Conservation (phyloP, 2,113 vertebrate species). For the Antechinus stuartii region DNA sequence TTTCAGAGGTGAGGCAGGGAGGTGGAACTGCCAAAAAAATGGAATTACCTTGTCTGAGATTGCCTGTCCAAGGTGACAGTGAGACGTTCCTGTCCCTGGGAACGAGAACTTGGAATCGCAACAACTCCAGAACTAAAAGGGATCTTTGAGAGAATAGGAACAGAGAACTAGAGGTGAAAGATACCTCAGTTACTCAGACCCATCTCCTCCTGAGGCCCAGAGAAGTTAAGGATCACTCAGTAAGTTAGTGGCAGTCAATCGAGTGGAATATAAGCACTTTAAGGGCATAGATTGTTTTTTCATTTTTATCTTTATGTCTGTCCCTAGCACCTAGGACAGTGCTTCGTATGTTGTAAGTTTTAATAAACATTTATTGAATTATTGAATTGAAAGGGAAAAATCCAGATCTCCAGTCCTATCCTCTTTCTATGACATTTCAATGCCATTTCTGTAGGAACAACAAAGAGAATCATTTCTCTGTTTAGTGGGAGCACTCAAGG, state of each 20-base stretch:
- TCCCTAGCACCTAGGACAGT: not conserved
- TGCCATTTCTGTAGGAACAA: not conserved
- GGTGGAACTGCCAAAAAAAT: not conserved
- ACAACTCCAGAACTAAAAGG: not conserved
- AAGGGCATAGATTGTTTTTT: not conserved
- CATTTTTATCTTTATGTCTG: not conserved
- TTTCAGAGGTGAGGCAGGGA: not conserved
- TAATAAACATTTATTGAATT: not conserved
- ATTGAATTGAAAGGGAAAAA: not conserved
- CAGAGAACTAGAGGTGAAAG: not conserved
- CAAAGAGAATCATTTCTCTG: not conserved
- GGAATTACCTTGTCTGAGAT: not conserved
- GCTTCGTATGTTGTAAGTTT: not conserved
- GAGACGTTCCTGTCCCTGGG: not conserved
- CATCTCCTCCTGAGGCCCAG: not conserved
- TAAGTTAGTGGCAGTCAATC: not conserved
- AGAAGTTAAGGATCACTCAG: not conserved
- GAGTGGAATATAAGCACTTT: not conserved
- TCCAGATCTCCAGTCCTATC: not conserved
- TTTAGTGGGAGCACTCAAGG: not conserved
- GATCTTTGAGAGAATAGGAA: not conserved
- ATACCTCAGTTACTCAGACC: not conserved
- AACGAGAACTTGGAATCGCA: not conserved
- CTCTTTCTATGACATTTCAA: not conserved
- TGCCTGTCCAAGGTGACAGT: not conserved